A percentile compares a stretch with the other conserved stretches of the same genome.
Evolutionary conservation across 2,888 invertebrate genomes (phyloP).

Genomic region (Lasioglossum zephyrum): DNA sequence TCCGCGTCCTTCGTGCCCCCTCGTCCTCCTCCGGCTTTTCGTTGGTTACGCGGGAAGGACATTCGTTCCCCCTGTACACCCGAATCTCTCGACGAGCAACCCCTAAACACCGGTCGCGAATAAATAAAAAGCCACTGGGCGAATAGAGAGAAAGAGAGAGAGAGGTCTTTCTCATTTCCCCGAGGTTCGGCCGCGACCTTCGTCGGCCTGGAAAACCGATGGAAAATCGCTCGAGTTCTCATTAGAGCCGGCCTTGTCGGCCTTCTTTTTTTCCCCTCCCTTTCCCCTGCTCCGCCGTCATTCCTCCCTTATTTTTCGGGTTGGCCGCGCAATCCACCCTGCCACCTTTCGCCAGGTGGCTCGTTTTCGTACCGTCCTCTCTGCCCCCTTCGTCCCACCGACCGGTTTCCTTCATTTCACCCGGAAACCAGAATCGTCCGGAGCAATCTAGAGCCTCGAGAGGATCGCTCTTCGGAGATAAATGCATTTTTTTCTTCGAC

Average conservation of each 20-base stretch:
- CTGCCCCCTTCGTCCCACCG: background rate
- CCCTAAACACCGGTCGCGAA: conserved; percentile 3
- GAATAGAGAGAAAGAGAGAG: background rate
- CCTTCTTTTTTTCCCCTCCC: conserved; percentile 14
- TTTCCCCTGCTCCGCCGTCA: background rate
- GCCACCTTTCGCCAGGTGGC: conserved; percentile 16
- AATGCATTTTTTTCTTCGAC: background rate
- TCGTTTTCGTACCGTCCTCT: background rate
- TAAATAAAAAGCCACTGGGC: background rate
- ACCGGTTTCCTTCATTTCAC: conserved; percentile 47
- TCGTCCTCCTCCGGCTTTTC: background rate
- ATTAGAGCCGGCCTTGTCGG: conserved; percentile 79
- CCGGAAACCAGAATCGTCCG: conserved; percentile 36
- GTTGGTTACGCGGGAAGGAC: conserved; percentile 9
- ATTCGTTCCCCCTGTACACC: background rate
- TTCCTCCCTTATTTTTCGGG: background rate
- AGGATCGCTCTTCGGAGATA: background rate
- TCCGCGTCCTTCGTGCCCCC: background rate
- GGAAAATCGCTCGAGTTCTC: conserved; percentile 80
- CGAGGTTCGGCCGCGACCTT: conserved; percentile 77
- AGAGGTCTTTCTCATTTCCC: conserved; percentile 63
- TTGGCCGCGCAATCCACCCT: background rate
- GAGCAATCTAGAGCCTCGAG: conserved; percentile 28
- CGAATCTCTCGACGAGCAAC: background rate
- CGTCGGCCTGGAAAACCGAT: conserved; percentile 75